Evolutionary conservation across 2,888 invertebrate species (phyloP).

Genomic region (Muschampia plurimacula): DNA sequence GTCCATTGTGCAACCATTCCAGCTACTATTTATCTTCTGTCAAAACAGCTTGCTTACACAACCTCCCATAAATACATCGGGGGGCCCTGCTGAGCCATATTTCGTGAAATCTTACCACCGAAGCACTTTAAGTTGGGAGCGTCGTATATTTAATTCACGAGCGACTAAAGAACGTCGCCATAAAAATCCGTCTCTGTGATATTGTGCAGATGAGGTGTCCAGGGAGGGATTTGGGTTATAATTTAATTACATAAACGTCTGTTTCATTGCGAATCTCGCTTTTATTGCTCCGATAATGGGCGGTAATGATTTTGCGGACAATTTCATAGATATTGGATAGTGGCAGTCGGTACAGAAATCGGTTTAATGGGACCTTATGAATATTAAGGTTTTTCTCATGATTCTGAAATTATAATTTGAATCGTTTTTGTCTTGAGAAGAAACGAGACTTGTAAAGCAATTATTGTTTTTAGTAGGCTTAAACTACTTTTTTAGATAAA

Average conservation of each 20-base stretch:
- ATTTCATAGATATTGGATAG: constrained; percentile 50
- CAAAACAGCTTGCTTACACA: neutral
- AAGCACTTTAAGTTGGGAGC: constrained; percentile 80
- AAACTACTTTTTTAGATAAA: too few relatives aligned
- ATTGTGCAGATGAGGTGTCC: constrained; percentile 82
- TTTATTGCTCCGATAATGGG: constrained; percentile 76
- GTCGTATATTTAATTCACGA: constrained; percentile 83
- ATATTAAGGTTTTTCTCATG: neutral
- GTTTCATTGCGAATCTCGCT: constrained; percentile 82
- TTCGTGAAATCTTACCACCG: constrained; percentile 79
- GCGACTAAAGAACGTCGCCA: constrained; percentile 79
- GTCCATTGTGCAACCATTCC: neutral
- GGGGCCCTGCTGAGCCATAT: constrained; percentile 60
- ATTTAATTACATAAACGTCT: constrained; percentile 80
- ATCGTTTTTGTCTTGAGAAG: neutral
- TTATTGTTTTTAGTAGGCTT: neutral
- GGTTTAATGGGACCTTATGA: constrained; percentile 8
- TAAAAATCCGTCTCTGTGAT: constrained; percentile 82
- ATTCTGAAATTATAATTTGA: neutral
- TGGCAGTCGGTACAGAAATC: constrained; percentile 20
- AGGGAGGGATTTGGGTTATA: constrained; percentile 74
- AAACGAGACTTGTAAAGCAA: neutral
- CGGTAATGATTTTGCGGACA: constrained; percentile 69
- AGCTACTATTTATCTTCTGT: neutral
- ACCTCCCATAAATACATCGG: constrained; percentile 32